phyloP scores from a whole-genome alignment of 2,888 invertebrate genomes.

The Noctua comes region DNA sequence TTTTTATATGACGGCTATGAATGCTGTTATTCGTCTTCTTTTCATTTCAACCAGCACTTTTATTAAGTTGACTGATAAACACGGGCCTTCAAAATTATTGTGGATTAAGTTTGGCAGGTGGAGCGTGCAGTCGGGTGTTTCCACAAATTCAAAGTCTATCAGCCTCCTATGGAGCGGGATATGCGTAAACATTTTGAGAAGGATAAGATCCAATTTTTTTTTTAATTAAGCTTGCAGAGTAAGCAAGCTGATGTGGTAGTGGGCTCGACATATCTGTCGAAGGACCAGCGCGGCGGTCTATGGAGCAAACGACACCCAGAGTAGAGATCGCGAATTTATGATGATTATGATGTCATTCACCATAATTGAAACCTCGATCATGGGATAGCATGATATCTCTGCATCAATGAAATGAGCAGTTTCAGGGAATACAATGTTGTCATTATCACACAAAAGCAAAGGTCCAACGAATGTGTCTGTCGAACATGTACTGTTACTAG shows the following conservation, averaged over 20 bases:
- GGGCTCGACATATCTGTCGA: neutral
- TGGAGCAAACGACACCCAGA: neutral
- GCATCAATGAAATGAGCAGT: neutral
- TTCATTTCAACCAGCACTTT: constrained; percentile 37
- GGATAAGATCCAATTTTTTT: neutral
- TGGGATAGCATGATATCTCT: neutral
- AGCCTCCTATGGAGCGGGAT: neutral
- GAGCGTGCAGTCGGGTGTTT: neutral
- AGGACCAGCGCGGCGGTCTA: neutral
- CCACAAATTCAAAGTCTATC: neutral
- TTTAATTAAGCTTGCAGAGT: neutral
- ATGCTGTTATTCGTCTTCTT: constrained; percentile 23
- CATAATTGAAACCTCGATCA: neutral
- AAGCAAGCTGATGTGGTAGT: neutral
- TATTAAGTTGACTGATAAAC: constrained; percentile 38
- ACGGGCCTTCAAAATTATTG: constrained; percentile 29
- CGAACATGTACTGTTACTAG: neutral
- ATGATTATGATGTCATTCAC: too few species aligned
- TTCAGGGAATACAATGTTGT: neutral
- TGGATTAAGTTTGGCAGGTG: neutral
- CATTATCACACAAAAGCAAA: neutral
- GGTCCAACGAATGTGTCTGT: neutral
- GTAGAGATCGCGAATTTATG: neutral
- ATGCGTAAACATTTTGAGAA: neutral
- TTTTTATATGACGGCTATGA: constrained; percentile 60